phyloP scores from a whole-genome alignment of 2,113 vertebrate genomes.

The Arizona elegans region DNA sequence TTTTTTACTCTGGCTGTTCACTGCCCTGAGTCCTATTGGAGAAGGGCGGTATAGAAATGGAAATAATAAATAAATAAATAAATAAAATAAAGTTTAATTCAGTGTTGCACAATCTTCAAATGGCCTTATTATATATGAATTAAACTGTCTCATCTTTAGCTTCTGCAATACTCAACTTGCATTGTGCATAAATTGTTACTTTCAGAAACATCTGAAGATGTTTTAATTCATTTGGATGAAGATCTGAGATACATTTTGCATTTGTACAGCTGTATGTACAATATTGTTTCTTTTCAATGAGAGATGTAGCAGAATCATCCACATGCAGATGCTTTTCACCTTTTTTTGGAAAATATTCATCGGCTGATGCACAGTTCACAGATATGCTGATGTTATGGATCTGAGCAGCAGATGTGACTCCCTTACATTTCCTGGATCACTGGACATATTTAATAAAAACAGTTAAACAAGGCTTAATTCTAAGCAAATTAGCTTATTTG shows the following conservation, averaged over 20 bases:
- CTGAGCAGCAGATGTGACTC: background rate
- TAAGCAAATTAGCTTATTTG: background rate
- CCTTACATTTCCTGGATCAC: background rate
- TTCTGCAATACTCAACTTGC: background rate
- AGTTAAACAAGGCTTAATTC: background rate
- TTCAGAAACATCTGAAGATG: background rate
- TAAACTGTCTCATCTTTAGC: background rate
- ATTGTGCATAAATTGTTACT: background rate
- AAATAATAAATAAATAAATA: no score
- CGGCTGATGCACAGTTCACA: background rate
- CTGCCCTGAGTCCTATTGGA: no score
- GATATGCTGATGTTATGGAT: background rate
- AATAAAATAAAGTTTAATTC: background rate
- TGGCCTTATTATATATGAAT: background rate
- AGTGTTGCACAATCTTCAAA: background rate
- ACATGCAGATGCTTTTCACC: background rate
- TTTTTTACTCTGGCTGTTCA: no score
- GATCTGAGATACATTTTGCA: background rate
- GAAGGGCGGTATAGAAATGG: no score
- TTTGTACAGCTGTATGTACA: background rate
- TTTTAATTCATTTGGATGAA: background rate
- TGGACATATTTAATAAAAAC: background rate
- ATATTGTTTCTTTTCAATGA: background rate
- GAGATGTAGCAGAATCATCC: background rate
- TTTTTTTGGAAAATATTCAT: background rate